Evolutionary conservation across 2,113 vertebrate genomes (phyloP).

Genomic region (Murina feae): DNA sequence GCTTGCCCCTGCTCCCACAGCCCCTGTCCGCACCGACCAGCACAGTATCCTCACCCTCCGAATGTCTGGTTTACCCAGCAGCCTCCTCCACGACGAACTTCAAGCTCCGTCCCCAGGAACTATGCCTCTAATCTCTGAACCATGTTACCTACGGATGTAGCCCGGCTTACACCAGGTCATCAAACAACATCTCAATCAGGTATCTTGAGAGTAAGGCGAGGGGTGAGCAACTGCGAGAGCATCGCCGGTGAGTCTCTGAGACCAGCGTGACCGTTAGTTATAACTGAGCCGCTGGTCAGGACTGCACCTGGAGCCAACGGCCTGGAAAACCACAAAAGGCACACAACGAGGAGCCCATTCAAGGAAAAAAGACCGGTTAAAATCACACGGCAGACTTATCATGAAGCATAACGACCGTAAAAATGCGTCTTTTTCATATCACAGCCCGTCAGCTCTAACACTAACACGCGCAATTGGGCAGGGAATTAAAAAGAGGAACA

Average conservation of each 20-base stretch:
- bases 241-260: slow-evolving; percentile 64
- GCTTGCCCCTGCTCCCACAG: neutral
- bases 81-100: neutral
- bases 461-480: slow-evolving; percentile 28
- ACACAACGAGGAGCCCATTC: slow-evolving; percentile 70
- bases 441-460: slow-evolving; percentile 5
- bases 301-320: slow-evolving; percentile 72
- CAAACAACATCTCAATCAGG: neutral
- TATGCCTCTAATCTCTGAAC: neutral
- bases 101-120: neutral
- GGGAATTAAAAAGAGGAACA: neutral
- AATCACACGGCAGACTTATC: slow-evolving; percentile 67
- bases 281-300: slow-evolving; percentile 75
- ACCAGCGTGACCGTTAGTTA: slow-evolving; percentile 56
- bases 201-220: neutral
- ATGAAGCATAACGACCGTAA: slow-evolving; percentile 51
- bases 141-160: neutral
- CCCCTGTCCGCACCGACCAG: accelerated
- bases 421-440: slow-evolving; percentile 60
- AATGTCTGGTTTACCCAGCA: neutral
- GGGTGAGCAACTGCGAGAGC: neutral
- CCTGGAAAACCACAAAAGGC: slow-evolving; percentile 74
- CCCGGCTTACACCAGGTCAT: neutral
- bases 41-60: neutral
- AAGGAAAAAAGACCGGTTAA: slow-evolving; percentile 64